Percentiles rank a stretch among this genome's conserved stretches.
Evolutionary conservation across 2,888 invertebrate species (phyloP).

Genomic region (Atethmia centrago): DNA sequence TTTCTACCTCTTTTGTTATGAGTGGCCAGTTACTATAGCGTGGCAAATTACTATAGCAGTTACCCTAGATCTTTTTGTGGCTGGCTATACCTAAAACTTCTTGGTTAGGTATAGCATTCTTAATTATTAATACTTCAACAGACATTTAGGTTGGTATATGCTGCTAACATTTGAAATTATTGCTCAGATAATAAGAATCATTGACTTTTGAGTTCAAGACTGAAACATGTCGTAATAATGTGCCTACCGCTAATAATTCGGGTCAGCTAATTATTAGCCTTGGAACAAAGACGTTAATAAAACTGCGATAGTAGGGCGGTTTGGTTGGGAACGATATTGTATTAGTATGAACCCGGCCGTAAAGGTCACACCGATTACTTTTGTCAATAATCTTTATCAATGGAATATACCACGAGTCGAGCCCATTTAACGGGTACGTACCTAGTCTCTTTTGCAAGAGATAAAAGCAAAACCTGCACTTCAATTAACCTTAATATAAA

Average conservation of each 20-base stretch:
- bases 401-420: conserved; percentile 38
- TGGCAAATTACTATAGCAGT: too few species aligned
- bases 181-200: neutral
- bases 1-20: too few species aligned
- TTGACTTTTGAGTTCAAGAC: conserved; percentile 6
- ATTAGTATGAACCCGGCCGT: neutral
- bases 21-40: too few species aligned
- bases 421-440: neutral
- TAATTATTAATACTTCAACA: too few species aligned
- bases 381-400: conserved; percentile 12
- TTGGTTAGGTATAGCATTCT: too few species aligned
- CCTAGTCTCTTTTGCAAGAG: neutral
- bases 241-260: conserved; percentile 34
- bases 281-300: neutral
- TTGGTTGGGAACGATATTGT: conserved; percentile 28
- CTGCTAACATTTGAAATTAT: neutral
- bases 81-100: too few species aligned
- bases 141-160: too few species aligned
- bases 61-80: too few species aligned
- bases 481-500: neutral
- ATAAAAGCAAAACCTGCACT: neutral
- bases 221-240: conserved; percentile 34
- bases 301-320: conserved; percentile 9
- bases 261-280: conserved; percentile 32
- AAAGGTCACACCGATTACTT: conserved; percentile 23